A percentile compares a stretch with the other conserved stretches of the same genome.
Evolutionary conservation across 2,888 invertebrate genomes (phyloP).

Genomic region (Hirtodrosophila duncani): DNA sequence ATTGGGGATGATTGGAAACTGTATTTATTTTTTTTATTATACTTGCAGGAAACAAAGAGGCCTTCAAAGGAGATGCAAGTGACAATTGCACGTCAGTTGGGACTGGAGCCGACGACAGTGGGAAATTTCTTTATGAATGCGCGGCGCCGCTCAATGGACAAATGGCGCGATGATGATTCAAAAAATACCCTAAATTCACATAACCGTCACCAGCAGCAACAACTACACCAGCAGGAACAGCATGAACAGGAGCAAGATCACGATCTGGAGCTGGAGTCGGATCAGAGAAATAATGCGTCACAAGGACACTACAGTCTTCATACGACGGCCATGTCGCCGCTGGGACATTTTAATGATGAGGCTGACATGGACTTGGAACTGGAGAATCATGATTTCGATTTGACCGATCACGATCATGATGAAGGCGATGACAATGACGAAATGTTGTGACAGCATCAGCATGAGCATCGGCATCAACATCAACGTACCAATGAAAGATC

Average conservation of each 20-base stretch:
- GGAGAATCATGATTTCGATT: slow-evolving; percentile 75
- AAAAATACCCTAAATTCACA: slow-evolving; percentile 55
- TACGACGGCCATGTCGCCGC: slow-evolving; percentile 62
- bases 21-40: too few species aligned
- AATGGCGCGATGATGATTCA: slow-evolving; percentile 95
- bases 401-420: slow-evolving; percentile 58
- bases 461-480: background rate
- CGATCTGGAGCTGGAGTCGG: slow-evolving; percentile 18
- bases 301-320: slow-evolving; percentile 44
- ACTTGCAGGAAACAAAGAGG: slow-evolving; percentile 93
- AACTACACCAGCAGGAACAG: slow-evolving; percentile 26
- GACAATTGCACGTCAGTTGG: slow-evolving; percentile 97
- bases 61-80: slow-evolving; percentile 99
- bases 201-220: slow-evolving; percentile 20
- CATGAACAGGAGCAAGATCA: slow-evolving; percentile 26
- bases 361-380: slow-evolving; percentile 76
- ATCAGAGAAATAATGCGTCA: slow-evolving; percentile 29
- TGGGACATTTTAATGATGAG: slow-evolving; percentile 75
- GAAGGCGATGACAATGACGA: slow-evolving; percentile 57
- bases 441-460: slow-evolving; percentile 70
- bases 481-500: too few species aligned
- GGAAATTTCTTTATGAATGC: slow-evolving; percentile 99
- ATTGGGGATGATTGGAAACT: too few species aligned
- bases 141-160: slow-evolving; percentile 97
- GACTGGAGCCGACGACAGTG: slow-evolving; percentile 97